Percentiles rank a stretch among this genome's conserved stretches.
Evolutionary conservation across 2,797 vertebrate genomes (phyloP).

Genomic region (Urophycis tenuis): DNA sequence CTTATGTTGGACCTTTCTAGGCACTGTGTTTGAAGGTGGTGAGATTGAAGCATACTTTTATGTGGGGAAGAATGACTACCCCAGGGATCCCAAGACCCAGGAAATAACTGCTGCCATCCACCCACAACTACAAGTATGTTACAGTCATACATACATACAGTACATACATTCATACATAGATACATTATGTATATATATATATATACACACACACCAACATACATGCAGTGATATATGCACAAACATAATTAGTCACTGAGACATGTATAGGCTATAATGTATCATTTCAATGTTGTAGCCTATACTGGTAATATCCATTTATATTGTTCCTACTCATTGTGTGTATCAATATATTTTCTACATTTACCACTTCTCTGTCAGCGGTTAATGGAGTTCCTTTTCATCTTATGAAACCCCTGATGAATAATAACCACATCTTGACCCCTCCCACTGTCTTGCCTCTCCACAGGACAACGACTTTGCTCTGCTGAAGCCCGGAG

Average conservation of each 20-base stretch:
- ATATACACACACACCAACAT: neutral
- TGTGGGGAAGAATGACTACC: slow-evolving; percentile 63
- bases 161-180: too few relatives aligned
- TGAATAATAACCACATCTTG: neutral
- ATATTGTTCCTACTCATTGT: too few relatives aligned
- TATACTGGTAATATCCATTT: neutral
- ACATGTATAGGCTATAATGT: neutral
- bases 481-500: slow-evolving; percentile 61
- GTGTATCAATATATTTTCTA: too few relatives aligned
- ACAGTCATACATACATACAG: too few relatives aligned
- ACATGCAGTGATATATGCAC: neutral
- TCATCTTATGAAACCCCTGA: neutral
- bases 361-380: too few relatives aligned
- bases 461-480: slow-evolving; percentile 75
- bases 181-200: too few relatives aligned
- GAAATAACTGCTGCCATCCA: slow-evolving; percentile 69
- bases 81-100: slow-evolving; percentile 58
- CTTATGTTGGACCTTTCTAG: slow-evolving; percentile 42
- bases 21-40: slow-evolving; percentile 67
- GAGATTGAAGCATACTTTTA: slow-evolving; percentile 62
- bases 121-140: slow-evolving; percentile 72
- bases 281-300: neutral
- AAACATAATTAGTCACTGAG: neutral
- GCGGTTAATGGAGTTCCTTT: too few relatives aligned
- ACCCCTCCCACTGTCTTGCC: neutral